Evolutionary conservation across 2,113 vertebrate species (phyloP).

Genomic region (Leptobrachium leishanense): DNA sequence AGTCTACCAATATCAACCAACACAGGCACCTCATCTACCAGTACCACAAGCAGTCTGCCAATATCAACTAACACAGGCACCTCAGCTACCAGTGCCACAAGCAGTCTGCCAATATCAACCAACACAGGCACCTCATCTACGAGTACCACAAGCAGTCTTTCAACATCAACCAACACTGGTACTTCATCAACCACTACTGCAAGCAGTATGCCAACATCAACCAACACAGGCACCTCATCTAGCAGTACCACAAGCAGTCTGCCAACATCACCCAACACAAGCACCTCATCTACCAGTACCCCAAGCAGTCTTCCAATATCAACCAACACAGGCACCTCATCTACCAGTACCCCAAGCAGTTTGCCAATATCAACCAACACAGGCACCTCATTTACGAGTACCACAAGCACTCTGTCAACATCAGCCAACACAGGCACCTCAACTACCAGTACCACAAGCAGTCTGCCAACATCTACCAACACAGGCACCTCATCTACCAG

Average conservation of each 20-base stretch:
- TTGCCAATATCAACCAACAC: not conserved
- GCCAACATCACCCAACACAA: not conserved
- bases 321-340: not conserved
- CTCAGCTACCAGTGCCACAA: too few species aligned
- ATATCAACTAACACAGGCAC: too few species aligned
- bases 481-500: too few species aligned
- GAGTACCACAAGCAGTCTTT: not conserved
- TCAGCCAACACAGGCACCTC: too few species aligned
- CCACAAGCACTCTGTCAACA: not conserved
- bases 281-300: not conserved
- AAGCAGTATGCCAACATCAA: not conserved
- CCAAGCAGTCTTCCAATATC: not conserved
- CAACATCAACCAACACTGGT: not conserved
- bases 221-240: not conserved
- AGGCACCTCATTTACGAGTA: not conserved
- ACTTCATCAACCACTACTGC: not conserved
- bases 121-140: not conserved
- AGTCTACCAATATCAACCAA: too few species aligned
- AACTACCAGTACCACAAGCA: too few species aligned
- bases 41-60: too few species aligned
- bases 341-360: not conserved
- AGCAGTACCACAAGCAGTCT: constrained; percentile 8
- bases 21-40: too few species aligned
- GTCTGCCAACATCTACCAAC: too few species aligned
- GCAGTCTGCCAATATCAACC: too few species aligned